Conservation (phyloP, 2,797 vertebrate species). For the Coracias cyanogaster region DNA sequence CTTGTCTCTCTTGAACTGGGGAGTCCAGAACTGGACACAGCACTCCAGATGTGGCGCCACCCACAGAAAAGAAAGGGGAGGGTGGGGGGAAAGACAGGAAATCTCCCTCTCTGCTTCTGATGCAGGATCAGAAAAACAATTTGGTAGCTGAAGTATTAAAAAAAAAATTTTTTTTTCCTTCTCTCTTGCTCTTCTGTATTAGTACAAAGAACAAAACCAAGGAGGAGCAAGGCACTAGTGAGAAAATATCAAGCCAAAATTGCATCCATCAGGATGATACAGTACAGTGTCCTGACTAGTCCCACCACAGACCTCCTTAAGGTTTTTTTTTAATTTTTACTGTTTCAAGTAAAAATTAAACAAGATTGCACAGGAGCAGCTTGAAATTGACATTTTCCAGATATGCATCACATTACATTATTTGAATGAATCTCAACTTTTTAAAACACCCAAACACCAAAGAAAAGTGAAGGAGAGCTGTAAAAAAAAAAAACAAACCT, state of each 20-base stretch:
- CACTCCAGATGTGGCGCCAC: no score
- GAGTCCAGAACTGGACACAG: no score
- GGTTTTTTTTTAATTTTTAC: no score
- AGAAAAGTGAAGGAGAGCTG: neutral
- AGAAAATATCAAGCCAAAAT: neutral
- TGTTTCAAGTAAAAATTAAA: conserved; percentile 47
- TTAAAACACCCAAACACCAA: neutral
- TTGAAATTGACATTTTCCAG: conserved; percentile 48
- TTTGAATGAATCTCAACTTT: conserved; percentile 27
- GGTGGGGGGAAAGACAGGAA: neutral
- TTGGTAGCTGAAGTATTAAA: neutral
- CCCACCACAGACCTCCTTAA: neutral
- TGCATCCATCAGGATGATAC: neutral
- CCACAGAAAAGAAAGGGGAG: neutral
- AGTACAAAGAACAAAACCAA: neutral
- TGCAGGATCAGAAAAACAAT: neutral
- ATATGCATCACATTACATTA: conserved; percentile 34
- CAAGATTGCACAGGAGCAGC: conserved; percentile 3
- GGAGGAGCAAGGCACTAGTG: neutral
- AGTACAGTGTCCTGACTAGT: neutral
- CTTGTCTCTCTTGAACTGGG: no score
- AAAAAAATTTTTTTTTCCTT: neutral
- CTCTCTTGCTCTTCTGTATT: neutral
- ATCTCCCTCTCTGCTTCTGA: neutral
- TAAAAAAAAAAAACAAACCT: neutral